These are phyloP conservation scores for Stenopsyche tienmushanensis DNA, from an alignment of 1,140 invertebrate species.

Conservation along the genomic window DNA sequence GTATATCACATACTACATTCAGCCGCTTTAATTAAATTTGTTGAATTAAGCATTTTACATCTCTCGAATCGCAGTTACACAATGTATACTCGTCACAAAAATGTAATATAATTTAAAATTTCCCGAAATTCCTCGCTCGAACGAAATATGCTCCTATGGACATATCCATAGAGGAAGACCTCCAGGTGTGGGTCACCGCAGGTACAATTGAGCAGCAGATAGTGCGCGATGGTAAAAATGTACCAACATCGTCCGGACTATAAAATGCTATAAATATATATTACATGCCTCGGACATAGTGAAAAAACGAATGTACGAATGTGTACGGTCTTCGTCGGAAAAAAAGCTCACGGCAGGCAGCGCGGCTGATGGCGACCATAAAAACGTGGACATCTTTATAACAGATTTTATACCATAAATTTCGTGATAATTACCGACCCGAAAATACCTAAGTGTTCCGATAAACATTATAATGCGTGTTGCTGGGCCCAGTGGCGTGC, in stretches of 20 bases:
- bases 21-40: no score
- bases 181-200: no score
- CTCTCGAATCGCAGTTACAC: no score
- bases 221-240: constrained; percentile 1
- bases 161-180: no score
- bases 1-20: no score
- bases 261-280: constrained; percentile 22
- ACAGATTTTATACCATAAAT: constrained; percentile 38
- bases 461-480: constrained; percentile 26
- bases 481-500: constrained; percentile 13
- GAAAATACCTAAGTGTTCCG: constrained; percentile 31
- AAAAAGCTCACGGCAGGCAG: constrained; percentile 11
- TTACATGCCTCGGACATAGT: not conserved
- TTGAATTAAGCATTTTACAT: no score
- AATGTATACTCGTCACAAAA: no score
- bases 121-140: no score
- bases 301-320: constrained; percentile 1
- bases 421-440: constrained; percentile 35
- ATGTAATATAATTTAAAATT: no score
- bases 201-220: no score
- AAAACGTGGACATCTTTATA: constrained; percentile 40
- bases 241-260: not conserved
- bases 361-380: constrained; percentile 22
- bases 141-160: no score
- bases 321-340: not conserved